Conservation (phyloP, 2,888 invertebrate species). For the Ectemnius cavifrons region DNA sequence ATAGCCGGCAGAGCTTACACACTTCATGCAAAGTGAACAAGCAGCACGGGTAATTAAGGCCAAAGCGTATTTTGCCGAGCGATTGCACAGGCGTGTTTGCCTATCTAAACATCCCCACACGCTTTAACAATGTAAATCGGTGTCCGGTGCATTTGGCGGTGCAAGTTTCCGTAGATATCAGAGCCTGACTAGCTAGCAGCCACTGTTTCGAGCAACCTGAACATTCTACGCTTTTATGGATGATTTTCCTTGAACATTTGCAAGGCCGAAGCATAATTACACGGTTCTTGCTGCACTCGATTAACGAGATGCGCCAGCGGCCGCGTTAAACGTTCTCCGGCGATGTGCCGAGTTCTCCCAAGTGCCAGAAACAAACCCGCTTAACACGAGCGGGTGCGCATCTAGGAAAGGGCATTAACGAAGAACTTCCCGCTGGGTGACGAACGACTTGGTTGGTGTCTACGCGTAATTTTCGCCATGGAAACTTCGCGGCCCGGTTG, state of each 20-base stretch:
- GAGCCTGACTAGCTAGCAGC: neutral
- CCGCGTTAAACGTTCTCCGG: constrained; percentile 9
- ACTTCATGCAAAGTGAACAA: neutral
- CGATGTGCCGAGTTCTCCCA: constrained; percentile 36
- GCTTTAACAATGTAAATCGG: constrained; percentile 16
- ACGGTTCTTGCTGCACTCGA: constrained; percentile 34
- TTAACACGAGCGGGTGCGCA: constrained; percentile 14
- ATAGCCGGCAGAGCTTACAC: neutral
- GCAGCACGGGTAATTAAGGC: constrained; percentile 5
- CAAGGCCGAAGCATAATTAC: constrained; percentile 28
- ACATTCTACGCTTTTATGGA: neutral
- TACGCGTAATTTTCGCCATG: constrained; percentile 34
- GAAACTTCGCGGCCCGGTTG: constrained; percentile 51
- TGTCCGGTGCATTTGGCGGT: neutral
- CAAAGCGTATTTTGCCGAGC: neutral
- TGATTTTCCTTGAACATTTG: constrained; percentile 1
- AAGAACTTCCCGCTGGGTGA: constrained; percentile 45
- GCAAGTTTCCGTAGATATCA: neutral
- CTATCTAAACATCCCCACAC: neutral
- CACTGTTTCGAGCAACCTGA: neutral
- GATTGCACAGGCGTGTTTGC: constrained; percentile 8
- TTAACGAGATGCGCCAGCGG: constrained; percentile 29
- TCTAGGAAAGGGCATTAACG: constrained; percentile 37
- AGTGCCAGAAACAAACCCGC: constrained; percentile 30
- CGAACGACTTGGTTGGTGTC: constrained; percentile 45